Percentiles rank a stretch among this genome's conserved stretches.
phyloP scores from a whole-genome alignment of 2,113 vertebrate species.

The Eptatretus burgeri region DNA sequence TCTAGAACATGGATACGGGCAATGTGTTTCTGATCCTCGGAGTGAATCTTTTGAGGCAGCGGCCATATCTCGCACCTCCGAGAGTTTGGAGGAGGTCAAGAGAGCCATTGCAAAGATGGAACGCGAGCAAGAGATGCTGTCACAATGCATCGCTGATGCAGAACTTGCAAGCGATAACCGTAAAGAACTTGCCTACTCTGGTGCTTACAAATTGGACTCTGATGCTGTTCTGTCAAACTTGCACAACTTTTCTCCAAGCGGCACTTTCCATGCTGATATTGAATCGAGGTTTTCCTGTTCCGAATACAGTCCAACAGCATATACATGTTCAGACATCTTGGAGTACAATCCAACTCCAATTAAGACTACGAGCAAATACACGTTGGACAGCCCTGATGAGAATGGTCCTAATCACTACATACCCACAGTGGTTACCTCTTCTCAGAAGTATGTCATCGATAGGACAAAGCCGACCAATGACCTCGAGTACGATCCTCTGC shows the following conservation, averaged over 20 bases:
- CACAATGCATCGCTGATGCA: conserved; percentile 19
- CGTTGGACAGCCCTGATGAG: conserved; percentile 22
- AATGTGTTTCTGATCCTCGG: conserved; percentile 54
- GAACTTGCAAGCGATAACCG: conserved; percentile 25
- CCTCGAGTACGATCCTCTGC: conserved; percentile 73
- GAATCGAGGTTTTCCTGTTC: conserved; percentile 8
- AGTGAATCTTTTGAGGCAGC: conserved; percentile 18
- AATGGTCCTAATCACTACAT: conserved; percentile 36
- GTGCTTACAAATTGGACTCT: conserved; percentile 10
- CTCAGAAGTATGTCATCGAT: conserved; percentile 55
- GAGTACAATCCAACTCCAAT: conserved; percentile 55
- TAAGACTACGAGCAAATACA: conserved; percentile 37
- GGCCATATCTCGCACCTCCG: conserved; percentile 16
- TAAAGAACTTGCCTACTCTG: conserved; percentile 18
- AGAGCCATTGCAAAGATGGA: conserved; percentile 74
- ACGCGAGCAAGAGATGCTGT: conserved; percentile 45
- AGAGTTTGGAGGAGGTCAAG: conserved; percentile 50
- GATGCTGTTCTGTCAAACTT: too few relatives aligned
- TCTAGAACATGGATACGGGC: conserved; percentile 54
- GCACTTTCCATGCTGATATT: too few relatives aligned
- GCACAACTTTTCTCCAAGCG: too few relatives aligned
- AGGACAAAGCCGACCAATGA: conserved; percentile 51
- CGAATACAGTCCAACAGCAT: conserved; percentile 32
- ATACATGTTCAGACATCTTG: conserved; percentile 17
- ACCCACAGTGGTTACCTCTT: conserved; percentile 29